These are phyloP conservation scores for Trissoscelio sp. DNA, from an alignment of 2,888 invertebrate species.

Conservation along the genomic window DNA sequence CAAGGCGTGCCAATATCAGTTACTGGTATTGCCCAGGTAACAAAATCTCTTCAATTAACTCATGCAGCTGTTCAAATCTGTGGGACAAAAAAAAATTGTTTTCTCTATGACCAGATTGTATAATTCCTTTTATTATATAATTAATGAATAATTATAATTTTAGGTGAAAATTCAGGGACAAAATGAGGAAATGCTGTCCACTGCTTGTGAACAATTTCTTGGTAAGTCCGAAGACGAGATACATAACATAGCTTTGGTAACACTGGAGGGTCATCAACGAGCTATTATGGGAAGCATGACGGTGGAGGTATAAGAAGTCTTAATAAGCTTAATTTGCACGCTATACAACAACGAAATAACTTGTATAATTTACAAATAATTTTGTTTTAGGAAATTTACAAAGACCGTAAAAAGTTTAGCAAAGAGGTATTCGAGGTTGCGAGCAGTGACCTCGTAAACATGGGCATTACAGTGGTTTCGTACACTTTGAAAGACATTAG, in stretches of 20 bases:
- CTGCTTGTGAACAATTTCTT: conserved; percentile 97
- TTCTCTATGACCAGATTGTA: not conserved
- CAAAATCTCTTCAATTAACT: too few species aligned
- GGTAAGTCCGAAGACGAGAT: conserved; percentile 95
- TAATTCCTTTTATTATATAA: conserved; percentile 26
- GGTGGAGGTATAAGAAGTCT: conserved; percentile 87
- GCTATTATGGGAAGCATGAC: conserved; percentile 99
- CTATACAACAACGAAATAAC: too few species aligned
- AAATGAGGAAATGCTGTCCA: conserved; percentile 94
- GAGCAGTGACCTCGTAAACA: conserved; percentile 96
- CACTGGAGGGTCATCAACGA: conserved; percentile 96
- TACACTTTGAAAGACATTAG: conserved; percentile 97
- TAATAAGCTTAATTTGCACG: too few species aligned
- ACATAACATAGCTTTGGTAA: conserved; percentile 95
- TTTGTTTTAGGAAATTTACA: conserved; percentile 91
- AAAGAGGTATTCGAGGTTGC: conserved; percentile 98
- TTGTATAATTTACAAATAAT: too few species aligned
- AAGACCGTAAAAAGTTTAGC: conserved; percentile 97
- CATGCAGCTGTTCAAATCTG: too few species aligned
- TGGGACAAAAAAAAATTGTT: conserved; percentile 23
- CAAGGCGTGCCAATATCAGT: conserved; percentile 99
- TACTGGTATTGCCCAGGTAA: conserved; percentile 98
- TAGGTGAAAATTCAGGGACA: conserved; percentile 95
- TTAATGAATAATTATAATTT: conserved; percentile 8
- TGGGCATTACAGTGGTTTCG: conserved; percentile 98